These are phyloP conservation scores for Temnothorax rugatulus DNA, from an alignment of 2,888 invertebrate genomes.

Conservation along the genomic window DNA sequence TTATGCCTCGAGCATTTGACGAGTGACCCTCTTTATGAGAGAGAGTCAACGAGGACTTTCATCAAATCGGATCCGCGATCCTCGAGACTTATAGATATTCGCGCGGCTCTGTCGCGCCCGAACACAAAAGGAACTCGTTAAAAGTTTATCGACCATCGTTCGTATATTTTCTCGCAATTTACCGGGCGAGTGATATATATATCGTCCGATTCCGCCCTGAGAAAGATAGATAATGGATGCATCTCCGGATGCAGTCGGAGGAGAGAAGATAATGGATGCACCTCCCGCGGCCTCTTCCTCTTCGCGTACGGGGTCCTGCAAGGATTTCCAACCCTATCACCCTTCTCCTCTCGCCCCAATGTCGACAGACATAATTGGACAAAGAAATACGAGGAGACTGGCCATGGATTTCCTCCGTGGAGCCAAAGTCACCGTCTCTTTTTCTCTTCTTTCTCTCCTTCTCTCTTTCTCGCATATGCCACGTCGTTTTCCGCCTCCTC, in stretches of 20 bases:
- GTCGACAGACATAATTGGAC: constrained; percentile 75
- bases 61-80: constrained; percentile 50
- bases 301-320: constrained; percentile 58
- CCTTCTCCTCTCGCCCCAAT: constrained; percentile 50
- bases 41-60: constrained; percentile 35
- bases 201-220: constrained; percentile 69
- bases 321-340: constrained; percentile 69
- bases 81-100: constrained; percentile 50
- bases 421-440: constrained; percentile 43
- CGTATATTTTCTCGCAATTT: constrained; percentile 69
- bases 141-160: constrained; percentile 73
- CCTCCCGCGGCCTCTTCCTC: constrained; percentile 58
- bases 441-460: constrained; percentile 31
- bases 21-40: constrained; percentile 36
- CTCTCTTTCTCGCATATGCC: neutral
- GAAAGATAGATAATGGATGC: constrained; percentile 58
- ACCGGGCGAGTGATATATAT: constrained; percentile 62
- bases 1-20: constrained; percentile 27
- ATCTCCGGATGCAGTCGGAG: constrained; percentile 51
- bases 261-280: constrained; percentile 66
- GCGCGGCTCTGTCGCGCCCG: constrained; percentile 42
- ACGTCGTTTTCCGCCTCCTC: constrained; percentile 3
- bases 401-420: constrained; percentile 61
- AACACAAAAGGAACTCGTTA: constrained; percentile 70
- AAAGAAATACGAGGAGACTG: constrained; percentile 76